A percentile compares a stretch with the other conserved stretches of the same genome.
Evolutionary conservation across 2,113 vertebrate species (phyloP).

Genomic region (Orthonyx spaldingii): DNA sequence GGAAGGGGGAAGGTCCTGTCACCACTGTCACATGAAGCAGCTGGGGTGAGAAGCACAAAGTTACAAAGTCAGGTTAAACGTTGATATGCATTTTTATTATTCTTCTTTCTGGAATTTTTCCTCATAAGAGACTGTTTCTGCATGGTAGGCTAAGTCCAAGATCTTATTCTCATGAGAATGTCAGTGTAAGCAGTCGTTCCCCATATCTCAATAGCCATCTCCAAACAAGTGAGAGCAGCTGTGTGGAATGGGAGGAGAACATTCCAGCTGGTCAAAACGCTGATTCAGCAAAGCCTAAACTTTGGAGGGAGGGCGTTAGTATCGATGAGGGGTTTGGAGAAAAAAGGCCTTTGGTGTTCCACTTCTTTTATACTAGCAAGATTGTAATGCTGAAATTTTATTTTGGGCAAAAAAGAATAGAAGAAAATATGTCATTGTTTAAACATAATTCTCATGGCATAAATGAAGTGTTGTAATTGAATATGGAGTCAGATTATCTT

Average conservation of each 20-base stretch:
- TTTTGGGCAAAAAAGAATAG: not conserved
- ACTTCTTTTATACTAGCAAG: not conserved
- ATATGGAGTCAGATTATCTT: not conserved
- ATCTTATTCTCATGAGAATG: not conserved
- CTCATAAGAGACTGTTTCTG: not conserved
- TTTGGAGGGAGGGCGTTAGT: not conserved
- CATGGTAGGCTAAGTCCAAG: not conserved
- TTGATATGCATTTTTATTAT: not conserved
- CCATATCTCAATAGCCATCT: not conserved
- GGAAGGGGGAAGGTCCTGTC: not conserved
- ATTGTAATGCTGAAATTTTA: not conserved
- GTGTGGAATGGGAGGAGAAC: rapidly evolving
- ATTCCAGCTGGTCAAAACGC: not conserved
- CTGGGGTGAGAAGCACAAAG: not conserved
- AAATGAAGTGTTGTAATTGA: not conserved
- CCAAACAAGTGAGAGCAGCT: not conserved
- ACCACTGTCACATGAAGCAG: rapidly evolving
- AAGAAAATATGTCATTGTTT: not conserved
- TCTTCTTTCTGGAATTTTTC: not conserved
- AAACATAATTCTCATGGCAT: not conserved
- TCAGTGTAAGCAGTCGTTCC: rapidly evolving
- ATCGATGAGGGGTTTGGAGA: not conserved
- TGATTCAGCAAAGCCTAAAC: not conserved
- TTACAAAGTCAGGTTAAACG: not conserved
- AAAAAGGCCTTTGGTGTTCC: not conserved